Evolutionary conservation across 2,888 invertebrate species (phyloP).

Genomic region (Cynaeus angustus): DNA sequence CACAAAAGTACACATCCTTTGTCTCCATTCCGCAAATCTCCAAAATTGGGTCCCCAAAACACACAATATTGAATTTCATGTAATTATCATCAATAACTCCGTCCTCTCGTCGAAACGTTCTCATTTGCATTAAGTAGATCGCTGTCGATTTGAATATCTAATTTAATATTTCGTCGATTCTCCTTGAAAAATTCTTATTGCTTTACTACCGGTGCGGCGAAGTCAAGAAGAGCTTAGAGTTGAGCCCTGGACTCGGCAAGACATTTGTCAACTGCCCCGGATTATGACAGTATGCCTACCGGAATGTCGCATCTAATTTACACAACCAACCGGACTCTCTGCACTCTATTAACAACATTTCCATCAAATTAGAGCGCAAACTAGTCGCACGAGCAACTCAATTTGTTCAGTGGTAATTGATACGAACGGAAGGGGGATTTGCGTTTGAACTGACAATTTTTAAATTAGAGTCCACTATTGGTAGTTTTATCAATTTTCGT

Average conservation of each 20-base stretch:
- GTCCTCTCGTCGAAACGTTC: constrained; percentile 7
- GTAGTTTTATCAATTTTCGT: too few relatives aligned
- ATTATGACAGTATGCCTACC: constrained; percentile 54
- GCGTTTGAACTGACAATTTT: too few relatives aligned
- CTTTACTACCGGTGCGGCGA: constrained; percentile 30
- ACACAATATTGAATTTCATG: constrained; percentile 22
- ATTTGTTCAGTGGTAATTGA: constrained; percentile 23
- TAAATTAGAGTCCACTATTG: not conserved
- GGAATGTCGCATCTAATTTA: constrained; percentile 51
- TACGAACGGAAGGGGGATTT: not conserved
- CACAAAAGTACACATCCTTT: constrained; percentile 1
- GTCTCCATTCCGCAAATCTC: constrained; percentile 16
- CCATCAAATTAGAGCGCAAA: constrained; percentile 29
- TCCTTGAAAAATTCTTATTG: not conserved
- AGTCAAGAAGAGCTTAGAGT: constrained; percentile 57
- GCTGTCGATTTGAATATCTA: constrained; percentile 28
- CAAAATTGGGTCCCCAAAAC: constrained; percentile 23
- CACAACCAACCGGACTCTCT: constrained; percentile 39
- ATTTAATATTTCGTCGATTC: constrained; percentile 24
- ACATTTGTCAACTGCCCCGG: constrained; percentile 56
- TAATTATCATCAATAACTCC: constrained; percentile 18
- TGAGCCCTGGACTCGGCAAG: constrained; percentile 50
- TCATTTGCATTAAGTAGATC: constrained; percentile 20
- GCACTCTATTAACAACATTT: constrained; percentile 41
- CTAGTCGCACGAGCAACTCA: constrained; percentile 6